Evolutionary conservation across 2,797 vertebrate genomes (phyloP).

Genomic region (Hyperoplus lanceolatus): DNA sequence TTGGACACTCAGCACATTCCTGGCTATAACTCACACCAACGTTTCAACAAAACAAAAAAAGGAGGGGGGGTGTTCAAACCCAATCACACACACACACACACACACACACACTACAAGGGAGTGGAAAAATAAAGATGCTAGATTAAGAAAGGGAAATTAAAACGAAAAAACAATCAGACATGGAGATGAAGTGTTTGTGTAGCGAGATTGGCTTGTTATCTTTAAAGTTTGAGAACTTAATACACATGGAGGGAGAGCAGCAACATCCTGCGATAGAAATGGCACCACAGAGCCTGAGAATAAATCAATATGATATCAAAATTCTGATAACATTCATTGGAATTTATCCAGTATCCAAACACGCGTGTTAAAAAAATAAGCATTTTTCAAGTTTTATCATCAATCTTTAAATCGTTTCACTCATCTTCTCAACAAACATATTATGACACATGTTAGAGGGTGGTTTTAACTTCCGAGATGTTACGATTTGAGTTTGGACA

Average conservation of each 20-base stretch:
- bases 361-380: neutral
- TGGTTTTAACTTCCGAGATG: neutral
- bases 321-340: neutral
- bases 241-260: neutral
- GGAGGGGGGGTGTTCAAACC: neutral
- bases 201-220: neutral
- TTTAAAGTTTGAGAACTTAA: neutral
- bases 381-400: neutral
- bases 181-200: neutral
- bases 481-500: neutral
- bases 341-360: neutral
- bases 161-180: neutral
- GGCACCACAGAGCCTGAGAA: neutral
- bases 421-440: neutral
- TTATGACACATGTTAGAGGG: neutral
- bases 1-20: conserved; percentile 70
- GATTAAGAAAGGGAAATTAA: neutral
- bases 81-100: conserved; percentile 6
- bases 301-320: neutral
- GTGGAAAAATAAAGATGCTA: neutral
- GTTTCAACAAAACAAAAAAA: neutral
- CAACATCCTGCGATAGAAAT: neutral
- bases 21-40: conserved; percentile 21
- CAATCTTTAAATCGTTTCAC: neutral
- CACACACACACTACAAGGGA: neutral